Evolutionary conservation across 2,888 invertebrate species (phyloP), one percentile per base, ranked within the genome.

Genomic region (Chromoteleia sp.): DNA sequence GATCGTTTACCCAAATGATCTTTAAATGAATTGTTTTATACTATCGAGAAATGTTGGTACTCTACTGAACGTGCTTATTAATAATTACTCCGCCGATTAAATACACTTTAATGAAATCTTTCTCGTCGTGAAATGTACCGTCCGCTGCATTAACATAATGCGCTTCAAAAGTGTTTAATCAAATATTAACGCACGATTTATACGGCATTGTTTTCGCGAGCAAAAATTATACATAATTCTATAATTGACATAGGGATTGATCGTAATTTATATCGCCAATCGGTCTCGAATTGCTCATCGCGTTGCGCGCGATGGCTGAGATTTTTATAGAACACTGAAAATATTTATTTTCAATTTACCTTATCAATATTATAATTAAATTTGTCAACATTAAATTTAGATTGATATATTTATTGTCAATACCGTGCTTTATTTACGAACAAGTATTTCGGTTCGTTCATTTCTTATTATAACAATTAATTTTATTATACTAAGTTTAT

Each of bases 321-420:
- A 52, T 10, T 52, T 52, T 52, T 52, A 52, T 52, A 52, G 52
- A 52, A 52, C n/a, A 52, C 30, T 52, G 29, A 7, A 52, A 52
- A 52, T 52, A 30, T 10, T 29, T 52, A 30, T 30, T 30, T 52
- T 14, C 52, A 10, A 29, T 30, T 30, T 52, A 8, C 29, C 15
- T 30, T 52, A 52, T 52, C 30, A 52, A 30, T 30, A 29, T 52
- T 52, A 2, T 30, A 52, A 29, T 52, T 52, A 3, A 30, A 30
- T 15, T 30, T 52, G 30, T 52, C 52, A 52, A 15, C 10, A 30
- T 52, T 52, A 52, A 52, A 52, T 52, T 52, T 52, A 30, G 52
- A 52, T 52, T 52, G 29, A 30, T 52, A 30, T 30, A 30, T 29
- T 52, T 29, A 30, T 52, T 30, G 52, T 3, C 12, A 52, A 14